Percentiles rank a stretch among this genome's conserved stretches.
These are phyloP conservation scores for Catharus fuscescens DNA, from an alignment of 2,113 vertebrate species.

Conservation along the genomic window DNA sequence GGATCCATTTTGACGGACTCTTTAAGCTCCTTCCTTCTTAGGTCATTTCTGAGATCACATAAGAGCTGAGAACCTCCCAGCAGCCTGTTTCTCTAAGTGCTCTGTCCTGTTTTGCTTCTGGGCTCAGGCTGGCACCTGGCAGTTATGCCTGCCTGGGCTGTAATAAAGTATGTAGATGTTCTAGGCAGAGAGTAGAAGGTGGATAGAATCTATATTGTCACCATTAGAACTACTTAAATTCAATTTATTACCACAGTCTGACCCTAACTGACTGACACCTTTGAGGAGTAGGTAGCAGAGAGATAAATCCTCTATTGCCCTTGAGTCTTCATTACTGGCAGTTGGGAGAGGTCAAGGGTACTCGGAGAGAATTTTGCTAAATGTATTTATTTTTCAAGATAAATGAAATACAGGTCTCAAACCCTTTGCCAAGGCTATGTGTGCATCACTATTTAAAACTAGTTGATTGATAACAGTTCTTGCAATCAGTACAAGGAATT, in stretches of 20 bases:
- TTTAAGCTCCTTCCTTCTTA: neutral
- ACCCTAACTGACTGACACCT: neutral
- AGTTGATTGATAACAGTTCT: neutral
- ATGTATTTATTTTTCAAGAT: neutral
- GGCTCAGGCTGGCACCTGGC: neutral
- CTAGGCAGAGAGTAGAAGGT: neutral
- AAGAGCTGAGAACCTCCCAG: neutral
- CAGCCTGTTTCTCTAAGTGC: neutral
- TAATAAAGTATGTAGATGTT: neutral
- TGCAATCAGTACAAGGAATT: neutral
- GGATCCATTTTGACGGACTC: neutral
- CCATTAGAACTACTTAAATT: neutral
- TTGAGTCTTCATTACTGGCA: neutral
- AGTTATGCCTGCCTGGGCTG: neutral
- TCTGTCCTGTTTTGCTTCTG: neutral
- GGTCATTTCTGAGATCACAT: neutral
- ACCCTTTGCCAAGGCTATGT: neutral
- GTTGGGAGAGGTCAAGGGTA: neutral
- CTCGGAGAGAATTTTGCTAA: neutral
- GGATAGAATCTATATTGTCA: neutral
- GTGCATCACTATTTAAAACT: neutral
- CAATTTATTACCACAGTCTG: neutral
- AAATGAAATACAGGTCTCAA: neutral
- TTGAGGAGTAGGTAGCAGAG: neutral
- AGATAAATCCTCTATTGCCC: neutral